These are phyloP conservation scores for Pogonomyrmex californicus DNA, from an alignment of 1,140 invertebrate genomes.

Conservation along the genomic window DNA sequence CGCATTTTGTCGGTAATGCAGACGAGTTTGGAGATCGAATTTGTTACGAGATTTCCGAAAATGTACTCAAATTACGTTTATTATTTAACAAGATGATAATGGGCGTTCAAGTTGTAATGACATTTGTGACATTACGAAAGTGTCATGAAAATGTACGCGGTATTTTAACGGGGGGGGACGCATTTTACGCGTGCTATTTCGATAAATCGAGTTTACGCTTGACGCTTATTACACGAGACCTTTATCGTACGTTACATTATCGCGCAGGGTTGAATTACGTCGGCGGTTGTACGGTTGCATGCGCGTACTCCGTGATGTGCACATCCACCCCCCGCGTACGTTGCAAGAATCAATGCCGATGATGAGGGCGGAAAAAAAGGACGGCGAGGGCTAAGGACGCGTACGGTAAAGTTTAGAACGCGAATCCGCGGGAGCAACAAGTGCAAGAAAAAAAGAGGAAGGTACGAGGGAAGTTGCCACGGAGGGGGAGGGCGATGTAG, in stretches of 20 bases:
- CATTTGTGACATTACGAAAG: background rate
- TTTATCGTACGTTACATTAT: conserved; percentile 61
- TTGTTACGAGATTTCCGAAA: background rate
- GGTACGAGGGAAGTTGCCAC: conserved; percentile 37
- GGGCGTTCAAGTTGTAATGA: background rate
- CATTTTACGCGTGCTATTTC: conserved; percentile 44
- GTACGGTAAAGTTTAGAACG: conserved; percentile 30
- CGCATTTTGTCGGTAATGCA: too few relatives aligned
- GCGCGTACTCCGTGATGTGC: background rate
- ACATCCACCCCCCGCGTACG: background rate
- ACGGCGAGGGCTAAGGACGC: background rate
- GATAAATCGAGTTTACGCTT: conserved; percentile 61
- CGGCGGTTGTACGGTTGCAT: conserved; percentile 10
- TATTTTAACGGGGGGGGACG: conserved; percentile 20
- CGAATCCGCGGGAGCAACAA: conserved; percentile 56
- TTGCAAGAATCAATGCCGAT: conserved; percentile 11
- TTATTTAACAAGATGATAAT: background rate
- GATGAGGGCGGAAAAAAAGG: background rate
- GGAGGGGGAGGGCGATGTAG: conserved; percentile 19
- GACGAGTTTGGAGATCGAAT: too few relatives aligned
- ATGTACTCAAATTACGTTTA: background rate
- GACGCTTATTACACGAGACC: conserved; percentile 57
- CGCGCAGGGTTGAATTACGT: conserved; percentile 49
- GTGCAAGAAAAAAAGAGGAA: conserved; percentile 21
- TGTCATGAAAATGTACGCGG: conserved; percentile 31